Evolutionary conservation across 64 coral and sea anemone genomes (phyloP).

Genomic region (Montipora foliosa): DNA sequence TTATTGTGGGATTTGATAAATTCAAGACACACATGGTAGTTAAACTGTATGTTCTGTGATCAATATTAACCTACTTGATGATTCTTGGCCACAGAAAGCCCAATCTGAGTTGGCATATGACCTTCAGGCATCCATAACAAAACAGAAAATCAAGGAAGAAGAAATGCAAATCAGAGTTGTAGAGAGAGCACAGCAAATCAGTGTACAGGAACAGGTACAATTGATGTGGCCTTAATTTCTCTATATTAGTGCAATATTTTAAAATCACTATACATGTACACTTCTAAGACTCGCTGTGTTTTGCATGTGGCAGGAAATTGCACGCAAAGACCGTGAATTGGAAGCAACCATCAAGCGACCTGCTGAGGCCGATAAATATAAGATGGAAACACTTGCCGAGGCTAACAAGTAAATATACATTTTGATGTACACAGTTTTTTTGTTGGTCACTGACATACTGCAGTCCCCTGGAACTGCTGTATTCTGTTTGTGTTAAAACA

Average conservation of each 20-base stretch:
- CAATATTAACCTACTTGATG: not conserved
- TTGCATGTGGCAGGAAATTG: constrained; percentile 81
- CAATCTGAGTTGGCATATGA: constrained; percentile 89
- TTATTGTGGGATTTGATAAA: too few relatives aligned
- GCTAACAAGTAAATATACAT: constrained; percentile 73
- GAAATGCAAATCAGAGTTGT: constrained; percentile 95
- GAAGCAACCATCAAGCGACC: constrained; percentile 90
- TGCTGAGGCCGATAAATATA: constrained; percentile 97
- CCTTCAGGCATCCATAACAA: constrained; percentile 90
- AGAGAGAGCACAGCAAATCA: constrained; percentile 96
- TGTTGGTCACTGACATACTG: too few relatives aligned
- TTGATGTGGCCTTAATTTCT: too few relatives aligned
- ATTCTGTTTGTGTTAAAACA: too few relatives aligned
- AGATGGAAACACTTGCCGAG: constrained; percentile 91
- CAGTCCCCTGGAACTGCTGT: too few relatives aligned
- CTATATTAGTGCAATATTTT: too few relatives aligned
- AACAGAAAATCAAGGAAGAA: constrained; percentile 98
- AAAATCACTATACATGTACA: too few relatives aligned
- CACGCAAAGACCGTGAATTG: constrained; percentile 89
- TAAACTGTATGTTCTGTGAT: not conserved
- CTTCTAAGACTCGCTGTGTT: not conserved
- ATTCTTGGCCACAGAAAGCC: constrained; percentile 58
- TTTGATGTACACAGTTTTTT: not conserved
- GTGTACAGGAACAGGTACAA: constrained; percentile 95
- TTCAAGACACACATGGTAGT: too few relatives aligned